Percentiles rank a stretch among this genome's conserved stretches.
Conservation (phyloP, 2,797 vertebrate genomes). For the Potorous gilbertii region DNA sequence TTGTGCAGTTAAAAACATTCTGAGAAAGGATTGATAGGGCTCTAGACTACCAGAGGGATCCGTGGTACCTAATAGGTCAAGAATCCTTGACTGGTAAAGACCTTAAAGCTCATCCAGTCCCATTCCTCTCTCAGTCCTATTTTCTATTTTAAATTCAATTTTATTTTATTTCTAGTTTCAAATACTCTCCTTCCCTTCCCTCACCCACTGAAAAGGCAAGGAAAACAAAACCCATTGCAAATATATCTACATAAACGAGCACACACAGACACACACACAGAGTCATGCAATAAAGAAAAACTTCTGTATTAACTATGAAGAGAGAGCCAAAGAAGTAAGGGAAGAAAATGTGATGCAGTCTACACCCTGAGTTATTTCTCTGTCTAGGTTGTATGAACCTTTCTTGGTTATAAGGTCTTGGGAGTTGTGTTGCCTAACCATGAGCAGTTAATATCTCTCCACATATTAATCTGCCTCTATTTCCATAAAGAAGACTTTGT, state of each 20-base stretch:
- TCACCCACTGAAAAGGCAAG: background rate
- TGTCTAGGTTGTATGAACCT: background rate
- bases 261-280: background rate
- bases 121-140: background rate
- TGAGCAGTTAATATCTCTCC: background rate
- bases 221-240: background rate
- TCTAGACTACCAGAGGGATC: background rate
- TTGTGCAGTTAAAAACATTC: background rate
- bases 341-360: background rate
- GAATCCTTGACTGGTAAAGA: background rate
- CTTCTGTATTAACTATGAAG: background rate
- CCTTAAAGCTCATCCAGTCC: background rate
- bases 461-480: background rate
- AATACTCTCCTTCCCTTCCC: background rate
- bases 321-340: background rate
- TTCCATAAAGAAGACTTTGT: background rate
- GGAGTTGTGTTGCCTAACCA: background rate
- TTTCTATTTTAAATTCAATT: background rate
- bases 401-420: background rate
- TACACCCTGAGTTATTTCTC: background rate
- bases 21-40: background rate
- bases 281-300: background rate
- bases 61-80: background rate
- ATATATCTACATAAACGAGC: background rate
- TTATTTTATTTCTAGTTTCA: background rate